Evolutionary conservation across 2,797 vertebrate species (phyloP).

Genomic region (Protonibea diacanthus): DNA sequence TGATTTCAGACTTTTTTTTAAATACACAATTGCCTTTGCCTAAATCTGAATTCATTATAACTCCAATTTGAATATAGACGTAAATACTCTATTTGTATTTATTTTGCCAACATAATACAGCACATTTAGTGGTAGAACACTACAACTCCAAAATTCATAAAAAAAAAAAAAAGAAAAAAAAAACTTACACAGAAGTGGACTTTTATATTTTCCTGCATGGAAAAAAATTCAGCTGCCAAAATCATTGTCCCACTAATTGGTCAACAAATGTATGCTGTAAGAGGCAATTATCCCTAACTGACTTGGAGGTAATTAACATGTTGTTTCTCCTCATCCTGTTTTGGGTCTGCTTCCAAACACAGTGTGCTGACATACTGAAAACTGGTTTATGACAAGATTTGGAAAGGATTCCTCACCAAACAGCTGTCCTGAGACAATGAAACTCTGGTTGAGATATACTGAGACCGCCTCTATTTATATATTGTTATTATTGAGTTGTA

Average conservation of each 20-base stretch:
- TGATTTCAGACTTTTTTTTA: not conserved
- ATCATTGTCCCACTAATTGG: conserved; percentile 32
- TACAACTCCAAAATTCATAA: not conserved
- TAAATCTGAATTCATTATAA: not conserved
- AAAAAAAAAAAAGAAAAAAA: not conserved
- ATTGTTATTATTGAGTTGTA: not conserved
- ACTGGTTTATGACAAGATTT: conserved; percentile 8
- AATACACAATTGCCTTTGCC: not conserved
- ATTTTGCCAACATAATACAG: not conserved
- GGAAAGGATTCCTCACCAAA: not conserved
- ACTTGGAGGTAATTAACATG: conserved; percentile 40
- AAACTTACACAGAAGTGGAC: not conserved
- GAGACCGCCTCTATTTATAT: not conserved
- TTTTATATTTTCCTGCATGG: not conserved
- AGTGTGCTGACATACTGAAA: conserved; percentile 5
- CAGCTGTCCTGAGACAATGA: not conserved
- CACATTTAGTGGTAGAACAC: not conserved
- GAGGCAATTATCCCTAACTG: conserved; percentile 28
- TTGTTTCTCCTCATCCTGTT: conserved; percentile 12
- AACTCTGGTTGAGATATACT: not conserved
- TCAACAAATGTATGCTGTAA: conserved; percentile 26
- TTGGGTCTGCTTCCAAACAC: conserved; percentile 20
- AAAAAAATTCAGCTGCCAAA: not conserved
- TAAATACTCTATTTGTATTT: not conserved
- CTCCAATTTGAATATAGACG: not conserved